phyloP scores from a whole-genome alignment of 2,888 invertebrate genomes.

The Drosophila rubida region DNA sequence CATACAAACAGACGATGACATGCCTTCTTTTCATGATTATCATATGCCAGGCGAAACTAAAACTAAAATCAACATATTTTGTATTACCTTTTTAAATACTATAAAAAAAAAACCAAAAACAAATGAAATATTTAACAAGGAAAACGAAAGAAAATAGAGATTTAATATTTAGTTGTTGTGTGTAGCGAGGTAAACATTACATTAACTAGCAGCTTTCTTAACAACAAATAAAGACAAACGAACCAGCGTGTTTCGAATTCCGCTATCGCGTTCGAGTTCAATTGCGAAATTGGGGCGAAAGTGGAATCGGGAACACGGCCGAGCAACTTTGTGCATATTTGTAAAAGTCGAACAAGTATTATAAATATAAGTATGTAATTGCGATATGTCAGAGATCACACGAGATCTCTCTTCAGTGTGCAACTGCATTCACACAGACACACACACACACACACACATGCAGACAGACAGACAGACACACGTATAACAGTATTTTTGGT shows the following conservation, averaged over 20 bases:
- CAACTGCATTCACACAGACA: slow-evolving; percentile 16
- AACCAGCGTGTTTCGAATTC: not conserved
- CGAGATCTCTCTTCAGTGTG: slow-evolving; percentile 3
- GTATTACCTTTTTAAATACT: slow-evolving; percentile 68
- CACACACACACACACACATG: slow-evolving; percentile 18
- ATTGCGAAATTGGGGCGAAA: slow-evolving; percentile 7
- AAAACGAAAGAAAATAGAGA: slow-evolving; percentile 13
- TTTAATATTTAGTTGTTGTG: slow-evolving; percentile 43
- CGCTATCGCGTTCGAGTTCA: not conserved
- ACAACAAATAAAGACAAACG: slow-evolving; percentile 9
- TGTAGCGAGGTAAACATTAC: slow-evolving; percentile 20
- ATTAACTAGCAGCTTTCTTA: slow-evolving; percentile 43
- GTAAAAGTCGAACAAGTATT: slow-evolving; percentile 48
- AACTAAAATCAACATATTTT: slow-evolving; percentile 66
- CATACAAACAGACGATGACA: slow-evolving; percentile 22
- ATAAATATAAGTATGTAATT: slow-evolving; percentile 42
- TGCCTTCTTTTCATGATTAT: slow-evolving; percentile 48
- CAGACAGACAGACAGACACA: slow-evolving; percentile 6
- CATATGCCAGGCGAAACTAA: slow-evolving; percentile 23
- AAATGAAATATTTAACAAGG: not conserved
- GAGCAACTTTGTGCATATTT: slow-evolving; percentile 33
- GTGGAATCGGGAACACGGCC: not conserved
- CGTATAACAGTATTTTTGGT: slow-evolving; percentile 56
- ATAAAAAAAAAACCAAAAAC: slow-evolving; percentile 11
- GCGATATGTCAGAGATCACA: slow-evolving; percentile 11